phyloP scores from a whole-genome alignment of 2,113 vertebrate species.

The Mus musculus region GRCm39 chr1:53509501-53510000 shows the following conservation, averaged over 20 bases:
- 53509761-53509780: neutral
- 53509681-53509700: neutral
- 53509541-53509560: neutral
- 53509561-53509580: constrained; percentile 29
- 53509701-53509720: neutral
- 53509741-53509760: neutral
- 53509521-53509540: neutral
- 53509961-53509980: no score
- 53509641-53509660: constrained; percentile 28
- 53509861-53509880: constrained; percentile 37
- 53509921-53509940: constrained; percentile 41
- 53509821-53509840: neutral
- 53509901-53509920: constrained; percentile 42
- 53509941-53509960: neutral
- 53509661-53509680: neutral
- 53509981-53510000: no score
- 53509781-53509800: neutral
- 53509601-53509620: neutral
- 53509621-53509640: constrained; percentile 11
- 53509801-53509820: constrained; percentile 4
- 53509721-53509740: neutral
- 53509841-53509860: constrained; percentile 24
- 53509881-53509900: constrained; percentile 25
- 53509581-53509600: neutral
- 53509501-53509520: neutral